Evolutionary conservation across 1,140 invertebrate genomes (phyloP).

Genomic region (Spodoptera frugiperda): DNA sequence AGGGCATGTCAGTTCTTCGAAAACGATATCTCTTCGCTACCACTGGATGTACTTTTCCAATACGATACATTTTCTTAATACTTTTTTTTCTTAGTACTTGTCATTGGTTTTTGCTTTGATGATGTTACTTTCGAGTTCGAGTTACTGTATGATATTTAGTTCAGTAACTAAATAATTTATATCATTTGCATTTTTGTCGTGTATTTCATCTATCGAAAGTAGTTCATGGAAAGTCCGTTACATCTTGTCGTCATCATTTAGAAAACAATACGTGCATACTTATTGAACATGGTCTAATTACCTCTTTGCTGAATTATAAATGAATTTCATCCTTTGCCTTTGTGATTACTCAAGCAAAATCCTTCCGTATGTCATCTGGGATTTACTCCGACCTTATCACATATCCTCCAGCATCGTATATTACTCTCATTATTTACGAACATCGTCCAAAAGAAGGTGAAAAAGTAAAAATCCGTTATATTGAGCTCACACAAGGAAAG

Average conservation of each 20-base stretch:
- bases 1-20: neutral
- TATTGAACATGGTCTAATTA: neutral
- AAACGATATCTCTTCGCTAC: neutral
- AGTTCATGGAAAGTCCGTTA: too few species aligned
- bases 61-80: neutral
- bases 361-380: conserved; percentile 43
- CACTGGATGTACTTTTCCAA: neutral
- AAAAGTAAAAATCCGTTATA: conserved; percentile 21
- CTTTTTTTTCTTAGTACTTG: neutral
- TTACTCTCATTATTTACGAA: conserved; percentile 46
- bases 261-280: too few species aligned
- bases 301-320: neutral
- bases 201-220: too few species aligned
- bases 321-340: neutral
- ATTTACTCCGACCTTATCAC: conserved; percentile 35
- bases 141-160: too few species aligned
- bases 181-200: too few species aligned
- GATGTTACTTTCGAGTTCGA: too few species aligned
- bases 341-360: conserved; percentile 10
- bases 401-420: conserved; percentile 31
- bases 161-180: too few species aligned
- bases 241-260: too few species aligned
- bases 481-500: neutral
- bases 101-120: neutral
- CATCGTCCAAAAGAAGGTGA: neutral